Evolutionary conservation across 1,140 invertebrate genomes (phyloP), one percentile per base, ranked within the genome.

Genomic region (Adoxophyes honmai): DNA sequence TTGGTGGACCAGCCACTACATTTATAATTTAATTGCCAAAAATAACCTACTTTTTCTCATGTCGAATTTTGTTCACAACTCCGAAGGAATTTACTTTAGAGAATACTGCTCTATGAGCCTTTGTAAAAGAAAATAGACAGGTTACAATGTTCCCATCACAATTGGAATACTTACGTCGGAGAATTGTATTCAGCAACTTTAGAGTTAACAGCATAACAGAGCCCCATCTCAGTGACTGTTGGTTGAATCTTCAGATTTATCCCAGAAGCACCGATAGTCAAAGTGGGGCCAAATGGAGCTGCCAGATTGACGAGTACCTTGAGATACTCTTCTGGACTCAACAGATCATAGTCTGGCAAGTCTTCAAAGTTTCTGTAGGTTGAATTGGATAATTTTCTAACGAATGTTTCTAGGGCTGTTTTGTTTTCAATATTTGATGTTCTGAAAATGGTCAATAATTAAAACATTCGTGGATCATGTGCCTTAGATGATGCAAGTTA

Each of bases 191-290:
- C 72, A 4, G 92, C 92, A 28, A 92, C 85, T 63, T 91, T 81
- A 0, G 93, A 93, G 73, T 93, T 94, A 18, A 92, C 91, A 33
- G 91, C 86, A 75, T 93, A 93, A 65, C 93, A 94, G 57, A 93
- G 73, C 1, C 93, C 93, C 80, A 92, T 89, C 73, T 94, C 93
- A 0, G 92, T 93, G 28, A 93, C 81, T 10, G 90, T 92, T 21
- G 90, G 88, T 34, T 90, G 76, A 7, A 93, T 81, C 44, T 82
- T 77, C 57, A 91, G 75, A 54, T 73, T 82, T 1, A 82, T 72
- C 13, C 90, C 90, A 3, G 87, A 70, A 38, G 90, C 88, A 56
- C 91, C 91, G 42, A 91, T 90, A 39, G 90, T 91, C 37, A 92
- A 75, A 39, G 72, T 78, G 1, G 92, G 91, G 39, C 89, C 86